phyloP scores from a whole-genome alignment of 2,113 vertebrate species.

The Rhipidura dahli region DNA sequence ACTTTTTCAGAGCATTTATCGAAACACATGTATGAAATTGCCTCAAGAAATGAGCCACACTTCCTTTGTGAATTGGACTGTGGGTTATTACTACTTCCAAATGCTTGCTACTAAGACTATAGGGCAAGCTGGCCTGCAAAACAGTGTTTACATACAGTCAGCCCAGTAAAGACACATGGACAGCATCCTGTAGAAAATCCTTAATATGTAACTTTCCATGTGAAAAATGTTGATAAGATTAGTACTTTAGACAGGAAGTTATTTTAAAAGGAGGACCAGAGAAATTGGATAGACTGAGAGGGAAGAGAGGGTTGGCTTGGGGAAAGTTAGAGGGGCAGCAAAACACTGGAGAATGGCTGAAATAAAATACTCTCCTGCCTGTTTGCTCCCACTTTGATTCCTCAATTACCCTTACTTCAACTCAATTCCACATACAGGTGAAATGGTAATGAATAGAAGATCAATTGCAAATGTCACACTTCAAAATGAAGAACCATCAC shows the following conservation, averaged over 20 bases:
- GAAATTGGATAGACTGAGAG: background rate
- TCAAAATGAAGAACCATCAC: background rate
- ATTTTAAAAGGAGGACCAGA: background rate
- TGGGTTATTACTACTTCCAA: background rate
- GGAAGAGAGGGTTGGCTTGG: background rate
- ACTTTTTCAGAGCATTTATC: background rate
- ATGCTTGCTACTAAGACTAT: background rate
- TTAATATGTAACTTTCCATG: rapidly evolving
- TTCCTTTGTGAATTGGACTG: background rate
- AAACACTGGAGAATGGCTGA: background rate
- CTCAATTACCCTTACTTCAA: background rate
- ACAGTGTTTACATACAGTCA: background rate
- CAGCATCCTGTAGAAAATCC: background rate
- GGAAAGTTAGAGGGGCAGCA: background rate
- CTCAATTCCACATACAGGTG: background rate
- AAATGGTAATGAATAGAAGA: background rate
- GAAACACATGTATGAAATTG: background rate
- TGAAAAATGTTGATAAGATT: background rate
- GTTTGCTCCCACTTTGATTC: background rate
- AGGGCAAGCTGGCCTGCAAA: background rate
- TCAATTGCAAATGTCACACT: background rate
- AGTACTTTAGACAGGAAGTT: background rate
- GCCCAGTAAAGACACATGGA: background rate
- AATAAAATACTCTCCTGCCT: background rate
- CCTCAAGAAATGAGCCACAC: background rate